Base-by-base conservation (phyloP, 2,888 invertebrate species). In the Noctuana brunneofusca region DNA sequence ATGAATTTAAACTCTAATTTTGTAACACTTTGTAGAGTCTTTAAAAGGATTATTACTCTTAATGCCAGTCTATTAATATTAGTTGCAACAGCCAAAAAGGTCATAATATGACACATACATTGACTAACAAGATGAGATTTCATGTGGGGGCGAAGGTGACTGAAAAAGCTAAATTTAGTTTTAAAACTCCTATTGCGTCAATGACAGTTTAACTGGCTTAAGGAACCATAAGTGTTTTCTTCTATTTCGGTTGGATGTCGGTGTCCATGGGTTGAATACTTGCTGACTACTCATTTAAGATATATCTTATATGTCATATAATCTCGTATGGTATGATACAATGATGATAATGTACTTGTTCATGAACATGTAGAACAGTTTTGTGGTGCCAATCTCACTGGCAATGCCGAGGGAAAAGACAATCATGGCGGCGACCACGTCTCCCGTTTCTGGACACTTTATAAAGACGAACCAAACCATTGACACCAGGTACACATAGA, bases 401-500 rank as follows among this genome's bases (percentile, higher is more conserved):
- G 76, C 66, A n/a, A 78, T 67, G 3, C 71, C 76, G 0, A 83
- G 70, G 0, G 84, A 82, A 58, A 84, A 69, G 24, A 75, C 73
- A 0, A 81, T 66, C 64, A 76, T 71, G 0, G 76, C 78, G 0
- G 71, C 65, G 0, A 75, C 63, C 14, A 76, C 49, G 63, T 81
- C 78, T 0, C 77, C 76, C 0, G 76, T 80, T 62, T 78, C 65
- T 12, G 54, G 64, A 27, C 74, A 75, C 4, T 69, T 69, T 66
- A 71, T 69, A 66, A 80, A 78, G 0, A 78, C 72, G 65, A 78
- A 83, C 81, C 83, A 84, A 1, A 73, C 0, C 64, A 74, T 73
- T 1, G 79, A 82, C 12, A 81, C 11, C 22, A 79, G 58, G 63
- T 80, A 85, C 1, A 74, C 71, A 16, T 41, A 41, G 16, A 41